Evolutionary conservation across 2,888 invertebrate genomes (phyloP).

Genomic region (Kuschelorhynchus macadamiae): DNA sequence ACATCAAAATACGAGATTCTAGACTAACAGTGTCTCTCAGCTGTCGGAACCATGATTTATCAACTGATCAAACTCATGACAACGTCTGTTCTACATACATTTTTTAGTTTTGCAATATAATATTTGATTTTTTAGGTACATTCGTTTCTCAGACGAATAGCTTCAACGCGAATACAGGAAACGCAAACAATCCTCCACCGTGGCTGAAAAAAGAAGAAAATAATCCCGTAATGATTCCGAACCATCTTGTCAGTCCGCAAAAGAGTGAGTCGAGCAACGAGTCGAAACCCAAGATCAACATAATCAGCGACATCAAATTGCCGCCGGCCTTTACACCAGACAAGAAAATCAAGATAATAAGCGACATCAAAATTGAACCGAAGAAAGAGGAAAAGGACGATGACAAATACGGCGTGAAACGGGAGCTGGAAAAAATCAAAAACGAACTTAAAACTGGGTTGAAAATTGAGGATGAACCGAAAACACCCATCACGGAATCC

Average conservation of each 20-base stretch:
- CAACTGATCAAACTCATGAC: no score
- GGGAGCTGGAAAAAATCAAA: conserved; percentile 67
- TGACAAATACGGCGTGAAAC: conserved; percentile 70
- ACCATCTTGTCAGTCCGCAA: conserved; percentile 53
- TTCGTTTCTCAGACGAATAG: no score
- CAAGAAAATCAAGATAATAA: conserved; percentile 66
- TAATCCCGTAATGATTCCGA: conserved; percentile 51
- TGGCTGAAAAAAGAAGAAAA: conserved; percentile 65
- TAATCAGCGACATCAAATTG: conserved; percentile 67
- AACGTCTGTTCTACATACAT: no score
- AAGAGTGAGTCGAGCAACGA: conserved; percentile 63
- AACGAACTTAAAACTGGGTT: conserved; percentile 65
- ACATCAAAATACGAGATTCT: no score
- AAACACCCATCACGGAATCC: conserved; percentile 68
- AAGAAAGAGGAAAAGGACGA: conserved; percentile 71
- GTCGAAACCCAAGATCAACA: conserved; percentile 67
- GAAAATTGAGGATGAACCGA: conserved; percentile 45
- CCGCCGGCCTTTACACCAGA: conserved; percentile 60
- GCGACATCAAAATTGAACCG: conserved; percentile 66
- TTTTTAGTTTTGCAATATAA: no score
- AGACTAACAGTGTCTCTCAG: no score
- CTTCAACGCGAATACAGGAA: conserved; percentile 57
- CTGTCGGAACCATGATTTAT: no score
- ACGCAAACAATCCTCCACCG: conserved; percentile 56
- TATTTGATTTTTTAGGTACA: no score